phyloP scores from a whole-genome alignment of 2,888 invertebrate species.

The Mamestra brassicae region DNA sequence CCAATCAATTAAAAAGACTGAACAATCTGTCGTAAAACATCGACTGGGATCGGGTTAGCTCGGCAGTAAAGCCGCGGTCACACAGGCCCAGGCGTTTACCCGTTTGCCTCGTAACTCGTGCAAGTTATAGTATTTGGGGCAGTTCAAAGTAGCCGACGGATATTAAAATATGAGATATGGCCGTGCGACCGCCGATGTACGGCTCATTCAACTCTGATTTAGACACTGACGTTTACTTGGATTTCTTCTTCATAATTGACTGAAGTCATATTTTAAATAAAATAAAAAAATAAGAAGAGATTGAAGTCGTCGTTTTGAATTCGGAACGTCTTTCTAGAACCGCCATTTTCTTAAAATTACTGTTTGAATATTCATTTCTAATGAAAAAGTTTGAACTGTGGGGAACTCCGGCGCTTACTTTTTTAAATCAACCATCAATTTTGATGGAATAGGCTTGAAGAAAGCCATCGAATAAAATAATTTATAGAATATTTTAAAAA shows the following conservation, averaged over 20 bases:
- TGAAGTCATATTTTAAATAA: conserved; percentile 62
- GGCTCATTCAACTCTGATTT: conserved; percentile 83
- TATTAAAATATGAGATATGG: conserved; percentile 88
- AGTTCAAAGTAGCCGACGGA: conserved; percentile 88
- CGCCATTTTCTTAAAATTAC: conserved; percentile 42
- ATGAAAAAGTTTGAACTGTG: conserved; percentile 26
- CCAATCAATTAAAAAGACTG: conserved; percentile 72
- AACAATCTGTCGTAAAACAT: conserved; percentile 82
- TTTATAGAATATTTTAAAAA: conserved; percentile 12
- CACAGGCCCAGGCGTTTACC: conserved; percentile 78
- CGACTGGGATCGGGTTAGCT: conserved; percentile 67
- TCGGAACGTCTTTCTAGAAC: conserved; percentile 28
- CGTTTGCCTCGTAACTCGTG: conserved; percentile 85
- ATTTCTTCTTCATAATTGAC: conserved; percentile 74
- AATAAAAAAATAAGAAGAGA: conserved; percentile 51
- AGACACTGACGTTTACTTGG: conserved; percentile 74
- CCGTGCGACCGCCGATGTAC: conserved; percentile 82
- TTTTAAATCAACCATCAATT: conserved; percentile 22
- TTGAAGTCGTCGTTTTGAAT: conserved; percentile 50
- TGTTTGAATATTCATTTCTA: conserved; percentile 47
- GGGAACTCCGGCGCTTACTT: conserved; percentile 25
- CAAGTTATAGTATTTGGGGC: conserved; percentile 89
- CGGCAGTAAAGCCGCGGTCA: conserved; percentile 79
- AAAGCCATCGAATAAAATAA: conserved; percentile 19
- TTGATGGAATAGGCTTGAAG: conserved; percentile 29